Percentiles rank a stretch among this genome's conserved stretches.
Conservation (phyloP, 1,140 invertebrate genomes). For the Brachionus manjavacas region DNA sequence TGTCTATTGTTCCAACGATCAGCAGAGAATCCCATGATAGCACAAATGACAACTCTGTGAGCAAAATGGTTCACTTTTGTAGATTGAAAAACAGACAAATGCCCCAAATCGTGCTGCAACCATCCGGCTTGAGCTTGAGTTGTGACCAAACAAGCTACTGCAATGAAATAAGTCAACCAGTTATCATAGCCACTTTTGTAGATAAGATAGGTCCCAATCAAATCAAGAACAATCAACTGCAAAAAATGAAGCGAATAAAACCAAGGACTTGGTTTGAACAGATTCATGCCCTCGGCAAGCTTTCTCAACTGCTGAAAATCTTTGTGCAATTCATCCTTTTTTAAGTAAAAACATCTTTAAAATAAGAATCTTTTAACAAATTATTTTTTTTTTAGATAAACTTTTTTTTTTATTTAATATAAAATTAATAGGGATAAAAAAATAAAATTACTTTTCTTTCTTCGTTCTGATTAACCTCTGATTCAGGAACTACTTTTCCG, state of each 20-base stretch:
- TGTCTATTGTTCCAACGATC: constrained; percentile 57
- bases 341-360: neutral
- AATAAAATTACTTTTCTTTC: constrained; percentile 25
- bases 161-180: constrained; percentile 16
- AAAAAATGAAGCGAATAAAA: constrained; percentile 5
- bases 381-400: neutral
- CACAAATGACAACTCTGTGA: constrained; percentile 44
- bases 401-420: no score
- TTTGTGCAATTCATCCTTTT: constrained; percentile 10
- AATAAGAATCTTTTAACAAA: no score
- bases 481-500: neutral
- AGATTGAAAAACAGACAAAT: constrained; percentile 45
- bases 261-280: neutral
- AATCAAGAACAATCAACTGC: constrained; percentile 15
- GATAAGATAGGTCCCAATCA: neutral
- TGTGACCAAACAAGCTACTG: neutral
- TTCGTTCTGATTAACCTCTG: neutral
- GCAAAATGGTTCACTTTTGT: constrained; percentile 42
- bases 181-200: constrained; percentile 1
- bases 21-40: constrained; percentile 40
- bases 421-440: no score
- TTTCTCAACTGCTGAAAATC: constrained; percentile 16
- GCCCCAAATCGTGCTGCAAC: constrained; percentile 46
- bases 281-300: neutral
- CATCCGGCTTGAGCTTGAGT: constrained; percentile 44